Conservation (phyloP, 1,140 invertebrate species). For the Chironomus striatipennis region DNA sequence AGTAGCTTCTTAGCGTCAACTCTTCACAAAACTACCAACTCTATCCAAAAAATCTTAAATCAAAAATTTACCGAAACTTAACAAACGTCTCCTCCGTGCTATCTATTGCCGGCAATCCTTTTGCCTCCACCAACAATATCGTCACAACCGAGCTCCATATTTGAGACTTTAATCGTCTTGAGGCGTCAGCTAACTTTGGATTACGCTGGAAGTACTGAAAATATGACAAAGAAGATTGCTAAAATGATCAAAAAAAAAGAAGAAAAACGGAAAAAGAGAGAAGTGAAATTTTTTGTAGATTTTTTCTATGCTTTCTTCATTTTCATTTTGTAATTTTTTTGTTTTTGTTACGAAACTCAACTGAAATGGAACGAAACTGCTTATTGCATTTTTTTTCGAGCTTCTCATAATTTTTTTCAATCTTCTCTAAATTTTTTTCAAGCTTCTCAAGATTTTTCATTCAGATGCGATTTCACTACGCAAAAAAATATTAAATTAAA, state of each 20-base stretch:
- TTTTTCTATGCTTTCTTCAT: background rate
- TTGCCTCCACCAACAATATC: constrained; percentile 90
- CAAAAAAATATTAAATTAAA: background rate
- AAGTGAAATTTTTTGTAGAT: constrained; percentile 20
- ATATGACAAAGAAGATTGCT: constrained; percentile 24
- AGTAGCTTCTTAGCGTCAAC: too few relatives aligned
- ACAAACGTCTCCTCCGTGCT: constrained; percentile 93
- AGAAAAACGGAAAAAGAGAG: constrained; percentile 23
- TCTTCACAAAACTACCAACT: too few relatives aligned
- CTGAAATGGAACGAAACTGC: background rate
- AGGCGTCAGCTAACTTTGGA: constrained; percentile 64
- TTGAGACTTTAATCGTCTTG: constrained; percentile 75
- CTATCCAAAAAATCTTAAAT: background rate
- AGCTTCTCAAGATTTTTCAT: constrained; percentile 1
- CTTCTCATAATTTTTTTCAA: background rate
- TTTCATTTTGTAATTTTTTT: too few relatives aligned
- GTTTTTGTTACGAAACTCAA: too few relatives aligned
- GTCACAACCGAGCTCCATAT: constrained; percentile 95
- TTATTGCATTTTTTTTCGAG: background rate
- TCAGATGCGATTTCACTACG: background rate
- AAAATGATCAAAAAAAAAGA: background rate
- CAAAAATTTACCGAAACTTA: constrained; percentile 73
- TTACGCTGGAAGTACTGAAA: constrained; percentile 74
- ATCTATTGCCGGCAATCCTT: constrained; percentile 80
- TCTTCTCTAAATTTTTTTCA: background rate